phyloP scores from a whole-genome alignment of 2,888 invertebrate genomes.

The Rotaria magnacalcarata region DNA sequence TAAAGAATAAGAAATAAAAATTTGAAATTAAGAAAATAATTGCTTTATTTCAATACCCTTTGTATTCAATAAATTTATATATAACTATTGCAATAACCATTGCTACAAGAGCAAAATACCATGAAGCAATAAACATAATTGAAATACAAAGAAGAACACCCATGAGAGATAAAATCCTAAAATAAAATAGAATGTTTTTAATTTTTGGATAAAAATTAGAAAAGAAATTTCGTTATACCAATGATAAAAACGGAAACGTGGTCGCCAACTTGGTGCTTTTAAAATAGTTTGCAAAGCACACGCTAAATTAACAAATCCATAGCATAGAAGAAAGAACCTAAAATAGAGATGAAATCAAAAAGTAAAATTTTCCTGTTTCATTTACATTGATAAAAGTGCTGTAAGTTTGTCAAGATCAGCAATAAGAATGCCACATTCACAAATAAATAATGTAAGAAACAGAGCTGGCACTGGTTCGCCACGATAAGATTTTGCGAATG shows the following conservation, averaged over 20 bases:
- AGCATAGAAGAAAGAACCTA: constrained; percentile 95
- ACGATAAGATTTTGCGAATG: constrained; percentile 72
- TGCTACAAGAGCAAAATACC: constrained; percentile 60
- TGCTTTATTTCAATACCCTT: constrained; percentile 50
- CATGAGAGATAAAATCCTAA: constrained; percentile 53
- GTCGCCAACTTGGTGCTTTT: constrained; percentile 90
- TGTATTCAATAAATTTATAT: constrained; percentile 60
- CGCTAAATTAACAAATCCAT: constrained; percentile 97
- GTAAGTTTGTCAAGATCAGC: constrained; percentile 93
- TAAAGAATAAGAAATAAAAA: background rate
- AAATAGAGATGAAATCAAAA: background rate
- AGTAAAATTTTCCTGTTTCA: background rate
- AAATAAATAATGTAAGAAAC: constrained; percentile 69
- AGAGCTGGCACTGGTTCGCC: constrained; percentile 89
- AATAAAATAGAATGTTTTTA: background rate
- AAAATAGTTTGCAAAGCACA: constrained; percentile 93
- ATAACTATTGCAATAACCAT: constrained; percentile 57
- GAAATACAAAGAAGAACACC: constrained; percentile 57
- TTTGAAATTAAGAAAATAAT: too few species aligned
- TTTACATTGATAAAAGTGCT: constrained; percentile 52
- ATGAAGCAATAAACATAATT: constrained; percentile 60
- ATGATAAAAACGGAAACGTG: constrained; percentile 93
- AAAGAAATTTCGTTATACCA: constrained; percentile 64
- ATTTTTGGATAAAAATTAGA: constrained; percentile 41
- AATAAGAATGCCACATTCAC: constrained; percentile 71